Evolutionary conservation across 2,888 invertebrate genomes (phyloP).

Genomic region (Polietes domitor): DNA sequence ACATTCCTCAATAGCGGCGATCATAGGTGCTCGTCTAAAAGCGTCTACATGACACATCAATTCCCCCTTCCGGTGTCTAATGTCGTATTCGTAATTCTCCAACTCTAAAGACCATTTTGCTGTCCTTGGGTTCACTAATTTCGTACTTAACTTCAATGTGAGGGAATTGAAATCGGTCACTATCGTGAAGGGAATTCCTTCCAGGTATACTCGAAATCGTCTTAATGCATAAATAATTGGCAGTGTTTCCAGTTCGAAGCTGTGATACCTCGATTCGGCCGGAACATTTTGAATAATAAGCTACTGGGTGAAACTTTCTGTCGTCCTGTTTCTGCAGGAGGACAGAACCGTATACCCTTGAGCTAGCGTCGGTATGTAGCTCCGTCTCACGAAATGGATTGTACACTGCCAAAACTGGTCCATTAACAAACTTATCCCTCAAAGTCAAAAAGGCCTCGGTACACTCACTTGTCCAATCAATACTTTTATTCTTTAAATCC

Average conservation of each 20-base stretch:
- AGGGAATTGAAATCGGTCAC: no score
- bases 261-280: conserved; percentile 68
- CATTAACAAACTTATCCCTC: conserved; percentile 3
- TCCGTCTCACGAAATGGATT: background rate
- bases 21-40: background rate
- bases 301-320: conserved; percentile 45
- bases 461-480: no score
- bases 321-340: conserved; percentile 45
- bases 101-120: no score
- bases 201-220: conserved; percentile 35
- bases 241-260: conserved; percentile 75
- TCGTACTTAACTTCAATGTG: no score
- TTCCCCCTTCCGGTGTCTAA: no score
- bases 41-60: no score
- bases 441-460: background rate
- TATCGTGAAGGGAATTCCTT: no score
- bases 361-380: no score
- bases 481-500: background rate
- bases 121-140: conserved; percentile 55
- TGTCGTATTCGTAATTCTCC: no score
- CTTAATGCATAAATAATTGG: conserved; percentile 60
- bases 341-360: conserved; percentile 3
- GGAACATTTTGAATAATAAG: conserved; percentile 43
- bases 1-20: conserved; percentile 41
- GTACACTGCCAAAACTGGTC: conserved; percentile 29